Evolutionary conservation across 35 echinoderm and acorn worm genomes (phyloP).

Genomic region (Lytechinus pictus): DNA sequence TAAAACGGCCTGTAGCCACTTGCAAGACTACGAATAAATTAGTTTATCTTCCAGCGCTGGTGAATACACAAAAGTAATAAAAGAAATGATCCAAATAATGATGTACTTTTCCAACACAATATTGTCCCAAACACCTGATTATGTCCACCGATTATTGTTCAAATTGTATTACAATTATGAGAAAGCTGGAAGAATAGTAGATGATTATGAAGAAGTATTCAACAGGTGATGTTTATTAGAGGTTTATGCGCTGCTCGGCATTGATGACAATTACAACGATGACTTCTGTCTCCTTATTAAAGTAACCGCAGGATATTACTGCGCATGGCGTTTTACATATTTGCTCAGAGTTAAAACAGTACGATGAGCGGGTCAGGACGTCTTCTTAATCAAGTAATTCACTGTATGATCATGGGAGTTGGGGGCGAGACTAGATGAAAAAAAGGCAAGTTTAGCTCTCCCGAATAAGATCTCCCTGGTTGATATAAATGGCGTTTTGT

Average conservation of each 20-base stretch:
- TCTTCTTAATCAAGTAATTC: conserved; percentile 13
- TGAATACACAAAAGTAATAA: background rate
- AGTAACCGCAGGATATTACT: conserved; percentile 10
- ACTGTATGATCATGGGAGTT: background rate
- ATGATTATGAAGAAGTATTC: background rate
- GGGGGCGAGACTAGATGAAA: conserved; percentile 8
- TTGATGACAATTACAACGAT: conserved; percentile 5
- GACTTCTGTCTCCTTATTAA: background rate
- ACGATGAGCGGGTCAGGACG: background rate
- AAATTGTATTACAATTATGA: background rate
- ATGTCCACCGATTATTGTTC: background rate
- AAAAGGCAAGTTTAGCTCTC: background rate
- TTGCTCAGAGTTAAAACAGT: conserved; percentile 12
- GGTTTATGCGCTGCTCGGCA: background rate
- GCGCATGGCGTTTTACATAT: background rate
- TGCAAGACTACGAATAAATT: background rate
- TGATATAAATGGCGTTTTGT: conserved; percentile 4
- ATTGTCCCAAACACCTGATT: background rate
- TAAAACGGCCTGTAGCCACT: background rate
- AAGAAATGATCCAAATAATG: background rate
- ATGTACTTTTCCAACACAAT: background rate
- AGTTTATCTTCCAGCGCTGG: background rate
- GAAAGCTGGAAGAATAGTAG: background rate
- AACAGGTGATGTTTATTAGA: conserved; percentile 3
- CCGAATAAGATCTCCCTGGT: background rate